Evolutionary conservation across 2,888 invertebrate species (phyloP), one percentile per base, ranked within the genome.

Genomic region (Seladonia tumulorum): DNA sequence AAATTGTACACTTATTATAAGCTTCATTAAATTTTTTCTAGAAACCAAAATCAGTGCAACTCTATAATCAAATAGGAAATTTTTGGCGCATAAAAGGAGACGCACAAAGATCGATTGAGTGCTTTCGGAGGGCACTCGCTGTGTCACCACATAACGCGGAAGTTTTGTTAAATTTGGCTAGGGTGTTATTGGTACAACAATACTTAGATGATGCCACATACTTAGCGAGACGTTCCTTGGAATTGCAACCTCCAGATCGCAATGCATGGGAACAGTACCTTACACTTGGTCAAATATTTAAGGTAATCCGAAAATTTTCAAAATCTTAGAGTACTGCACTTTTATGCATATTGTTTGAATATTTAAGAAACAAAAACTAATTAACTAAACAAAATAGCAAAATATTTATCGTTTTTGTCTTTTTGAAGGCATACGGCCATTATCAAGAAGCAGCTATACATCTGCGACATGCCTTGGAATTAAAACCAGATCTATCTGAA

Each of bases 251-350:
- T 47, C 97, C 97, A 0, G 98, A 98, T 93, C 97, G 98, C 93
- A 98, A 97, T 93, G 97, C 98, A 3, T 98, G 98, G 98, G 97
- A 98, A 93, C 98, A 98, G 95, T 98, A 98, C 95, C 98, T 98
- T 94, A 98, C 98, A 10, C 96, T 98, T 79, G 98, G 98, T 10
- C 98, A 98, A 95, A 98, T 98, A 94, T 98, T 98, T 94, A 98
- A 98, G 95, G 95, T 95, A 85, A 76, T 29, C 57, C 25, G 77
- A 71, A 60, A 57, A 53, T 75, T 72, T 47, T 66, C 39, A 10
- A 14, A 35, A 68, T 14, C n/a, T 53, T 68, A 63, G 16, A 3
- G 7, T 8, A 63, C 16, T 3, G 2, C 35, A 39, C 75, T 77
- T 84, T 7, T 42, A 29, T 60, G 60, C 18, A 39, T 39, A 25